Base-by-base conservation (phyloP, 1,140 invertebrate genomes). In the Psilanteris sp. region DNA sequence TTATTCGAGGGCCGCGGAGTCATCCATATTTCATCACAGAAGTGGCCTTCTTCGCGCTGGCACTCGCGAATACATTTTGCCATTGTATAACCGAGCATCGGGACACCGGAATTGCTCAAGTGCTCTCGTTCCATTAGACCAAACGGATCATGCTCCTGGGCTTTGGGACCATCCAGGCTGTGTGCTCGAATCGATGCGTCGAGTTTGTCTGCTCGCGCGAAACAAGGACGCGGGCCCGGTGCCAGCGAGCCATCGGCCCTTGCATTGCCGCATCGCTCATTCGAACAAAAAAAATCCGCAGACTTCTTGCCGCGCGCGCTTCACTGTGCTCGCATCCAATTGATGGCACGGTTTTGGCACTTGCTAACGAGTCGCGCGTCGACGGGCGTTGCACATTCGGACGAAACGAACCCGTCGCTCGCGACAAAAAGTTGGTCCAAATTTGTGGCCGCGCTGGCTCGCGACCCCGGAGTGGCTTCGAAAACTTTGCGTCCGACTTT, bases 171-270 rank as follows among this genome's bases (percentile, higher is more conserved):
- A 48, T 32, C 24, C 9, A 44, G n/a, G n/a, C 26, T 1, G 0
- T 7, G 29, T 8, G 16, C 22, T 36, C 54, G 81, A 75, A 81
- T 79, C 79, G 37, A 79, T 82, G 75, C 16, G 0, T 14, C 9
- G 15, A 4, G 11, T 15, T 31, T 7, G 14, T 34, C 27, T 29
- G 22, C 8, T 14, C 9, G 11, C 7, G 26, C 44, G 10, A 70
- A 73, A 43, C 52, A 44, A 43, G 62, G 29, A 66, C 62, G 31
- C 31, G 74, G 72, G 64, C 48, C 54, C 55, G 57, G 29, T 79
- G 73, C 78, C 79, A 81, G 76, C 1, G 74, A 80, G 18, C 48
- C 14, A 11, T 31, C 43, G 4, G 29, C 27, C 34, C 43, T n/a
- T 15, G 27, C n/a, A 6, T 4, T 22, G 39, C 22, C 50, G 50